Conservation (phyloP, 1,140 invertebrate species). For the Lineus longissimus region DNA sequence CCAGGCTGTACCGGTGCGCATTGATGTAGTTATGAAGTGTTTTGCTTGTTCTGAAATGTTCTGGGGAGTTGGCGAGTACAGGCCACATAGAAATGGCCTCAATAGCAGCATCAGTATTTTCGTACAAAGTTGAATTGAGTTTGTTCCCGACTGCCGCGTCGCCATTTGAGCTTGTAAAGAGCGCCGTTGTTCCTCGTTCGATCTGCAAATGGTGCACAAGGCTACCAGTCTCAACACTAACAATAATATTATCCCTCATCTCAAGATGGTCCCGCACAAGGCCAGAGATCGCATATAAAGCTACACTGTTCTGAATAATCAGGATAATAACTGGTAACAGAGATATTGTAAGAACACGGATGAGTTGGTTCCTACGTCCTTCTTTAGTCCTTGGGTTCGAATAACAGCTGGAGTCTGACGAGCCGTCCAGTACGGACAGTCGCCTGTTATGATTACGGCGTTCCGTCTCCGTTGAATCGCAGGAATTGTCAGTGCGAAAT, state of each 20-base stretch:
- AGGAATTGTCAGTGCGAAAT: too few relatives aligned
- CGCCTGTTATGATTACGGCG: too few relatives aligned
- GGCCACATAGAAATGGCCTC: background rate
- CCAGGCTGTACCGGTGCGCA: slow-evolving; percentile 5
- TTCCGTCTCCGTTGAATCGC: too few relatives aligned
- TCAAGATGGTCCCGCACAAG: background rate
- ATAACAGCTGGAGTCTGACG: background rate
- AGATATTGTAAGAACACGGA: background rate
- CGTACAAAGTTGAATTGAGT: slow-evolving; percentile 10
- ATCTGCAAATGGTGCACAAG: slow-evolving; percentile 31
- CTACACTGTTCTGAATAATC: background rate
- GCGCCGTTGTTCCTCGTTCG: slow-evolving; percentile 28
- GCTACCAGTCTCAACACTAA: slow-evolving; percentile 23
- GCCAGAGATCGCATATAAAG: background rate
- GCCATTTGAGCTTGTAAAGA: slow-evolving; percentile 25
- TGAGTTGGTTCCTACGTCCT: background rate
- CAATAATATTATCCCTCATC: slow-evolving; percentile 3
- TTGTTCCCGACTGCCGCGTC: background rate
- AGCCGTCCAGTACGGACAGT: too few relatives aligned
- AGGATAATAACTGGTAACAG: slow-evolving; percentile 2
- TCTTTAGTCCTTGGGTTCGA: background rate
- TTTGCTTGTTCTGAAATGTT: slow-evolving; percentile 2
- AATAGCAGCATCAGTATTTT: slow-evolving; percentile 14
- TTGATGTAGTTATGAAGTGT: slow-evolving; percentile 15
- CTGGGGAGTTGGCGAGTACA: background rate